Percentiles rank a stretch among this genome's conserved stretches.
These are phyloP conservation scores for Spicauda simplicius DNA, from an alignment of 2,888 invertebrate species.

Conservation along the genomic window DNA sequence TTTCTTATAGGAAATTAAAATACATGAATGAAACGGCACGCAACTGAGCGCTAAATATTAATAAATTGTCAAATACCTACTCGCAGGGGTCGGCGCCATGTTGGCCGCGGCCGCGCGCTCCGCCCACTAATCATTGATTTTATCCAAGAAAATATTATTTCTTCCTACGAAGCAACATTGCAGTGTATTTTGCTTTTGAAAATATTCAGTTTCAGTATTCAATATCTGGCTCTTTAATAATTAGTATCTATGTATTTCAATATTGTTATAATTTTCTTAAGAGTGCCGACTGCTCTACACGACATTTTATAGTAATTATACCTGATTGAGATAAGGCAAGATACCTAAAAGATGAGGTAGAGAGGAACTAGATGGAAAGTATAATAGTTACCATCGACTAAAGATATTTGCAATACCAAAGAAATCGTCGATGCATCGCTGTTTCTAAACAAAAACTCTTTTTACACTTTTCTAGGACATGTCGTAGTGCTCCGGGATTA, in stretches of 20 bases:
- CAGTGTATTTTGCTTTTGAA: not conserved
- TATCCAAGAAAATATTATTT: not conserved
- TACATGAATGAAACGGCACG: conserved; percentile 3
- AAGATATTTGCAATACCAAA: too few species aligned
- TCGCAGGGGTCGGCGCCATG: not conserved
- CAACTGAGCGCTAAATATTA: conserved; percentile 1
- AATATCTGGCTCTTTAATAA: not conserved
- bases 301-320: too few species aligned
- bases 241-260: not conserved
- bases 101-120: not conserved
- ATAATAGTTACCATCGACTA: too few species aligned
- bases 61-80: conserved; percentile 7
- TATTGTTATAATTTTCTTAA: too few species aligned
- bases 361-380: too few species aligned
- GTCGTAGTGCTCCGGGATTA: too few species aligned
- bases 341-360: too few species aligned
- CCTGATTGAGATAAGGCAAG: too few species aligned
- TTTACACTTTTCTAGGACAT: too few species aligned
- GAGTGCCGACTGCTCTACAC: too few species aligned
- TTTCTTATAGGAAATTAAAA: not conserved
- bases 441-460: too few species aligned
- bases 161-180: not conserved
- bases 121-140: conserved; percentile 13
- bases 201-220: not conserved
- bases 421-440: too few species aligned